Evolutionary conservation across 1,140 invertebrate genomes (phyloP).

Genomic region (Brachionus koreanus): DNA sequence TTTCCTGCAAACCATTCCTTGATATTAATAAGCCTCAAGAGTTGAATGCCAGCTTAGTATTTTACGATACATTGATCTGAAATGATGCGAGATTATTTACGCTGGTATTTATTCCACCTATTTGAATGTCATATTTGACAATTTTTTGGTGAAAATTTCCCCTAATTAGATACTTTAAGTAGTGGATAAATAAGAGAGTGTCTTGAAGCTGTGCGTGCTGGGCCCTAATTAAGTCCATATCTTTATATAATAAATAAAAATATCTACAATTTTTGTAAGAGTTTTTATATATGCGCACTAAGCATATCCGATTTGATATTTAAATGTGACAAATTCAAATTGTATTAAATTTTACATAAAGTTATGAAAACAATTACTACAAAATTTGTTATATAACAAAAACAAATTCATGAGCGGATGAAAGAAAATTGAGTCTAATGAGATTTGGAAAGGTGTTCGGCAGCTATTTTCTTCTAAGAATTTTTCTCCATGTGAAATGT

Average conservation of each 20-base stretch:
- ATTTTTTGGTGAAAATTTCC: background rate
- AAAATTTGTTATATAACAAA: conserved; percentile 21
- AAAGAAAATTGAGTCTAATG: background rate
- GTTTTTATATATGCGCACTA: background rate
- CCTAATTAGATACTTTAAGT: background rate
- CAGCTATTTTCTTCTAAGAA: background rate
- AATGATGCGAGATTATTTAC: background rate
- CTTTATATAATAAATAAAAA: background rate
- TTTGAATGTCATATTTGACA: background rate
- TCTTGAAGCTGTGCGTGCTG: background rate
- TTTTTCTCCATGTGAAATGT: background rate
- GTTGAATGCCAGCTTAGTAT: conserved; percentile 1
- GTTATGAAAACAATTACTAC: background rate
- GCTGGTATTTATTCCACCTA: background rate
- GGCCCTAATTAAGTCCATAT: background rate
- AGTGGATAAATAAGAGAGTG: background rate
- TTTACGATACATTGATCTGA: background rate
- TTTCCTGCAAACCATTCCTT: conserved; percentile 9
- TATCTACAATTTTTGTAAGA: no score
- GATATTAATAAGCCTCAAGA: background rate
- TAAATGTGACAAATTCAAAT: background rate
- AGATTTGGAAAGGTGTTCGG: background rate
- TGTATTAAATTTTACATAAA: background rate
- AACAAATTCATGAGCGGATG: background rate
- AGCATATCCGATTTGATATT: background rate